phyloP scores from a whole-genome alignment of 1,140 invertebrate species.

The Hypothenemus hampei region DNA sequence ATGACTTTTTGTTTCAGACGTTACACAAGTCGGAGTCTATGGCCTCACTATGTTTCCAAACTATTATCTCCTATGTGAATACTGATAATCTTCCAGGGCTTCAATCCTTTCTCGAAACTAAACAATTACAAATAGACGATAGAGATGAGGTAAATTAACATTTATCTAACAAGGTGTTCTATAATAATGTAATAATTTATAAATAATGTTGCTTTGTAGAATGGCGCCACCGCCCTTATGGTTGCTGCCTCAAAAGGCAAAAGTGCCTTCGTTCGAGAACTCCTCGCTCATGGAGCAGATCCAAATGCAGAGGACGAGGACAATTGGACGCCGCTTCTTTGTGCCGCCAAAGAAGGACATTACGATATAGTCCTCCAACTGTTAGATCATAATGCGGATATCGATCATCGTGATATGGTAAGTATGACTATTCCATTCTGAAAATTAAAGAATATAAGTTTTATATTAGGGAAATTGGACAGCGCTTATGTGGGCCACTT shows the following conservation, averaged over 20 bases:
- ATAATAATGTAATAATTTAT: background rate
- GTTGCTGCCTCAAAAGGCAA: slow-evolving; percentile 78
- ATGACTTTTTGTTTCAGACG: slow-evolving; percentile 50
- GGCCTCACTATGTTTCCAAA: slow-evolving; percentile 75
- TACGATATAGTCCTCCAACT: slow-evolving; percentile 76
- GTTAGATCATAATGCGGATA: slow-evolving; percentile 77
- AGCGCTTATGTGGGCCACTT: slow-evolving; percentile 94
- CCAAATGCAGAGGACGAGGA: slow-evolving; percentile 88
- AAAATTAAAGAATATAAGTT: background rate
- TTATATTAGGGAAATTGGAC: slow-evolving; percentile 91
- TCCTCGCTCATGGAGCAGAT: slow-evolving; percentile 82
- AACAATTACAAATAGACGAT: slow-evolving; percentile 79
- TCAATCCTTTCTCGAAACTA: slow-evolving; percentile 74
- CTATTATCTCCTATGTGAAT: slow-evolving; percentile 71
- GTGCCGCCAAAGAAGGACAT: slow-evolving; percentile 87
- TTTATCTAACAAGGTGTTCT: too few relatives aligned
- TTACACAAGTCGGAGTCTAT: slow-evolving; percentile 72
- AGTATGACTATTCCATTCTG: slow-evolving; percentile 29
- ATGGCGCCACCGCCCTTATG: slow-evolving; percentile 88
- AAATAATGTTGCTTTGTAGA: slow-evolving; percentile 52
- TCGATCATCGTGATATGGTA: slow-evolving; percentile 93
- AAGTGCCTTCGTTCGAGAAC: slow-evolving; percentile 71
- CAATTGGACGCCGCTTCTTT: slow-evolving; percentile 87
- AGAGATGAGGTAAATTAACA: slow-evolving; percentile 82
- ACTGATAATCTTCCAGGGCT: slow-evolving; percentile 75